Evolutionary conservation across 1,140 invertebrate genomes (phyloP), one percentile per base, ranked within the genome.

Genomic region (Musca domestica): DNA sequence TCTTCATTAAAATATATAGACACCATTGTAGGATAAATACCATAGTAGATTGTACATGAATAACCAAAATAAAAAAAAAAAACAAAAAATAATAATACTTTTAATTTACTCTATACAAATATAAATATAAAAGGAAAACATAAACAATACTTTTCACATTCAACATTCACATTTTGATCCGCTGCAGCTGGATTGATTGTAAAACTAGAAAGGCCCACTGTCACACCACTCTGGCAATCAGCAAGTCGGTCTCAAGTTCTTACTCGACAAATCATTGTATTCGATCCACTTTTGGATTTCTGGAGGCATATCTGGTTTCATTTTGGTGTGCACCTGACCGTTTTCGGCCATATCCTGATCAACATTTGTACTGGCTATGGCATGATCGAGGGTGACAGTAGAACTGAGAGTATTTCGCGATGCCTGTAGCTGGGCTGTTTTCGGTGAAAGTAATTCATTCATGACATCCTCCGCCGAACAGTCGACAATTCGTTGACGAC

Each of bases 401-500:
- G 72, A 72, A 63, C 72, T 75, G 19, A 72, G 47, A 3, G 71
- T 73, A 5, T 74, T 72, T 25, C 70, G 19, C 0, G 70, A 71
- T 15, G 75, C 75, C 68, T 75, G 70, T 25, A 73, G 61, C 30
- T 72, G 72, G 9, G 74, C 70, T 4, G 70, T 67, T 63, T 68
- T 76, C 20, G 68, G 74, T 12, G 71, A 69, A 67, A 76, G 61
- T 12, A 76, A 73, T 17, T 76, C 76, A 0, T 69, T 67, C 79
- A 81, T 81, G 0, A 81, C 73, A 12, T 76, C 74, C 14, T 82
- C 76, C 4, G 89, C 89, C 54, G 87, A 89, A 22, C 90, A 91
- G 70, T 91, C 87, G 27, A 92, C 87, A 63, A 94, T 83, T 5
- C 90, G 85, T 73, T 93, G 91, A 34, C 90, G 86, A 70, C 90